phyloP scores from a whole-genome alignment of 2,113 vertebrate species.

The Numenius arquata region DNA sequence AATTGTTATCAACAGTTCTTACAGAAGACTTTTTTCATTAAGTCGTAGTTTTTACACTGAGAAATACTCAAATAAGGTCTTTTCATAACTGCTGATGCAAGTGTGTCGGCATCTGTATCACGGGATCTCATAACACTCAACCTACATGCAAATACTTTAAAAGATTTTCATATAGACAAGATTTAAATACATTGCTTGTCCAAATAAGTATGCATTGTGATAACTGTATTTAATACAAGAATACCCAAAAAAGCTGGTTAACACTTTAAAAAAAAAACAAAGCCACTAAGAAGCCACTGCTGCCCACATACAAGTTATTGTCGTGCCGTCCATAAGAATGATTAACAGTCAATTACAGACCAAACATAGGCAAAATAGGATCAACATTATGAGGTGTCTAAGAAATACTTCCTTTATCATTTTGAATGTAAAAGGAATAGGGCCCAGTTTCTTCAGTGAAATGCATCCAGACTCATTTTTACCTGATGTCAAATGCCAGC shows the following conservation, averaged over 20 bases:
- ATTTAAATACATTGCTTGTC: not conserved
- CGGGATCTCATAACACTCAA: not conserved
- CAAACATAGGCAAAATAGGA: not conserved
- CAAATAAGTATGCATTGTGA: not conserved
- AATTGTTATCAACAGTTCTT: not conserved
- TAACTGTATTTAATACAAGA: not conserved
- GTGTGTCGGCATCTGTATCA: no score
- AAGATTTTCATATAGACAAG: not conserved
- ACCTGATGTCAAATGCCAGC: not conserved
- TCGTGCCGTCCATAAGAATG: not conserved
- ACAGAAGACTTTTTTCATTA: not conserved
- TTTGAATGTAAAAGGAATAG: not conserved
- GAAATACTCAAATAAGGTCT: not conserved
- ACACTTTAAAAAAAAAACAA: not conserved
- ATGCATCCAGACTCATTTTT: not conserved
- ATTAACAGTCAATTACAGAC: not conserved
- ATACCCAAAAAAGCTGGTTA: not conserved
- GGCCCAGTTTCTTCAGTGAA: not conserved
- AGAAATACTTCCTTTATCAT: not conserved
- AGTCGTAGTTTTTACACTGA: not conserved
- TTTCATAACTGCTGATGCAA: not conserved
- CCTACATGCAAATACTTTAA: not conserved
- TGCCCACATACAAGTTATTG: not conserved
- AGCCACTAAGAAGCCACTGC: not conserved
- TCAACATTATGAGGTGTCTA: not conserved